These are phyloP conservation scores for Xanthia togata DNA, from an alignment of 2,888 invertebrate genomes.

Conservation along the genomic window DNA sequence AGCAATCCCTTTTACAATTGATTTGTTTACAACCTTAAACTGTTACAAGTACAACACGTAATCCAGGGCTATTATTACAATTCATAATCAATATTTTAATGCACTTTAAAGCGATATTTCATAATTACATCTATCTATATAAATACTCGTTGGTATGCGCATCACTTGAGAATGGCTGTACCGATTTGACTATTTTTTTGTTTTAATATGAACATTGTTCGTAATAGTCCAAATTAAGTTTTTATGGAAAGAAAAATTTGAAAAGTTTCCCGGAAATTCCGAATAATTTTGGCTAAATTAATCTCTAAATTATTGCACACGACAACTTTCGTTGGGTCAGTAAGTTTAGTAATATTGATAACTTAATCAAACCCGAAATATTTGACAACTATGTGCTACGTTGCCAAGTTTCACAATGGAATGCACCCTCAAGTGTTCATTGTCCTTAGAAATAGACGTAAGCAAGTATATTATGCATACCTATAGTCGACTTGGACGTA, in stretches of 20 bases:
- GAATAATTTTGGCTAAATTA: no score
- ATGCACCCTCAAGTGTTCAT: constrained; percentile 8
- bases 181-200: no score
- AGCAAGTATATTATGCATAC: constrained; percentile 34
- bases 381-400: neutral
- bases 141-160: no score
- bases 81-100: neutral
- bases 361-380: neutral
- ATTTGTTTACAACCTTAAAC: neutral
- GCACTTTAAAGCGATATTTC: neutral
- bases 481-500: constrained; percentile 4
- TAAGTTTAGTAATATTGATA: neutral
- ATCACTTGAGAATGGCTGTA: no score
- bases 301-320: no score
- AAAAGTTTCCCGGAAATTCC: no score
- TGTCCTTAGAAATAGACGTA: constrained; percentile 35
- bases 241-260: no score
- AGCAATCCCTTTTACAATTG: neutral
- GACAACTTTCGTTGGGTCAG: no score
- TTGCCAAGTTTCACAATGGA: neutral
- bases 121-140: neutral
- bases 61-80: neutral
- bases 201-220: no score
- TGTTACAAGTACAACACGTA: neutral
- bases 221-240: no score